Base-by-base conservation (phyloP, 2,113 vertebrate genomes). In the Psittacus erithacus region DNA sequence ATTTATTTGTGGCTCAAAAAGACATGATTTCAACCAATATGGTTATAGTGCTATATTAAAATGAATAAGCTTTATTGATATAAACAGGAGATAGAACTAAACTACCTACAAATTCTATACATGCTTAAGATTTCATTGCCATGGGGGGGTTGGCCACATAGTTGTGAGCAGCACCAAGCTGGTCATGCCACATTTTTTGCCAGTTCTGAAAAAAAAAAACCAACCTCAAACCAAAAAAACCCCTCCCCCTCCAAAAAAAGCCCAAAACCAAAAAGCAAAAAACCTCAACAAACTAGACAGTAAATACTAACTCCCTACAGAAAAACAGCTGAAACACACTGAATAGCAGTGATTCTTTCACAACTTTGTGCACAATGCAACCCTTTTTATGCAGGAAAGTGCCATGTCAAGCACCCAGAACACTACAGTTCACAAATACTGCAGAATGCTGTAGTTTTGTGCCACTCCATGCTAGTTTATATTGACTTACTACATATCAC, bases 321-420 rank as follows among this genome's bases (percentile, higher is more conserved):
- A 70, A 80, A 92, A 92, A 75, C 52, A 88, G 83, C 86, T 90
- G 73, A 96, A 93, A 47, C 44, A 22, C 60, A 83, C 43, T 92
- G 93, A 95, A 86, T 55, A 53, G 69, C 90, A 90, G 69, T 1
- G 0, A 76, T 94, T 96, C 88, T 95, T 86, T 93, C 83, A 93
- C 55, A 91, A 84, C 88, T 93, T 81, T 41, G 47, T 65, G 74
- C 65, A 96, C 88, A 96, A 82, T 87, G 83, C 82, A 91, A 43
- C 13, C 39, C 55, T 91, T 96, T 93, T 78, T 27, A 50, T 84
- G 39, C 5, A 62, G 69, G 24, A 93, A 96, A 95, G 80, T 38
- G 82, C 92, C 23, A 13, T 1, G 86, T 94, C 92, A 96, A 96
- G 77, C 80, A 55, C 80, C 63, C 35, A 1, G 85, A 92, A 47